Evolutionary conservation across 2,888 invertebrate species (phyloP).

Genomic region (Notodonta ziczac): DNA sequence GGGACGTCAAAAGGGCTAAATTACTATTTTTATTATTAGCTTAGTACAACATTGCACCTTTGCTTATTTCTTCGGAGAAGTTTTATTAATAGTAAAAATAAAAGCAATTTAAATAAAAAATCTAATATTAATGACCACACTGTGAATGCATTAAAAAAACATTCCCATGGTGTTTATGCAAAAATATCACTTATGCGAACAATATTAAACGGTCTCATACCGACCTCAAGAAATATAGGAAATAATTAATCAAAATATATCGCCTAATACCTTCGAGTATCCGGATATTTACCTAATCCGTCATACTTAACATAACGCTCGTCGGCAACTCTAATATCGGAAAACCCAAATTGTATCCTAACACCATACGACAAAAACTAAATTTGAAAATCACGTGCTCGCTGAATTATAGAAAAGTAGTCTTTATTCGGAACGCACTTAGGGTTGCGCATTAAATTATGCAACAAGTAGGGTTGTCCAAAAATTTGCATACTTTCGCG

Average conservation of each 20-base stretch:
- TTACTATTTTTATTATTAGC: no score
- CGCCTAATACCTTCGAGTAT: slow-evolving; percentile 36
- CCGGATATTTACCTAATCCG: slow-evolving; percentile 67
- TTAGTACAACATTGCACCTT: no score
- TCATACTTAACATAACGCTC: slow-evolving; percentile 48
- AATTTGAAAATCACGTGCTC: slow-evolving; percentile 15
- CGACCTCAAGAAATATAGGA: slow-evolving; percentile 51
- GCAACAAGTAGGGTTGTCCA: slow-evolving; percentile 42
- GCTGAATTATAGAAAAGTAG: slow-evolving; percentile 21
- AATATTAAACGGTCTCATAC: slow-evolving; percentile 44
- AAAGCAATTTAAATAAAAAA: slow-evolving; percentile 10
- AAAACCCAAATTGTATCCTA: slow-evolving; percentile 4
- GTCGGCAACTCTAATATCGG: slow-evolving; percentile 1
- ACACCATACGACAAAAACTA: slow-evolving; percentile 14
- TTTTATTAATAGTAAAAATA: no score
- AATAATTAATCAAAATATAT: slow-evolving; percentile 68
- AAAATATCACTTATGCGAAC: slow-evolving; percentile 47
- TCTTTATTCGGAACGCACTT: slow-evolving; percentile 17
- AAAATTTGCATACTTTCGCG: slow-evolving; percentile 65
- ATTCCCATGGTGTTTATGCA: slow-evolving; percentile 55
- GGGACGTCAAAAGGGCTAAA: no score
- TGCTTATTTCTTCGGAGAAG: no score
- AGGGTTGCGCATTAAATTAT: slow-evolving; percentile 18
- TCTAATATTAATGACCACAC: slow-evolving; percentile 10
- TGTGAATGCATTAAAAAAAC: slow-evolving; percentile 10